Base-by-base conservation (phyloP, 2,888 invertebrate species). In the Heliconius hortense region DNA sequence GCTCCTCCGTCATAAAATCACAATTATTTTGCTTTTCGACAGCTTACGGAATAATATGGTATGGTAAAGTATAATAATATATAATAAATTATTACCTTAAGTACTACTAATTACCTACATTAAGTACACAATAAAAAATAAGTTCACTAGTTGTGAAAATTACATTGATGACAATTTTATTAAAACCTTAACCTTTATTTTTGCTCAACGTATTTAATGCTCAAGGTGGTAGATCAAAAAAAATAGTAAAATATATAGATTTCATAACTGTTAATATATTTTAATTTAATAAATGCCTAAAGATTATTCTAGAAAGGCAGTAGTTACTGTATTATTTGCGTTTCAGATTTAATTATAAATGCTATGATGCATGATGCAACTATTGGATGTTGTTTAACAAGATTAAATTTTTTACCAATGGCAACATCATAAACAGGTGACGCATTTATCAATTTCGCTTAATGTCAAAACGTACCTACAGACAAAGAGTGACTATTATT, bases 401-500 rank as follows among this genome's bases (percentile, higher is more conserved):
- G 76, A 77, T 75, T 74, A 77, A 13, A 35, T 69, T 72, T 74
- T 76, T 74, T 73, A 31, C 66, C 69, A 78, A 76, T 88, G 85
- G 90, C 81, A 90, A 88, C 87, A 84, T 84, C 81, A 79, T 80
- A 86, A 93, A 90, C 93, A 93, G 93, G 90, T 94, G 94, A 94
- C 94, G 94, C 94, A 94, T 93, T 89, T 90, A 90, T 86, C 88
- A 89, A 90, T 90, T 90, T 90, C 84, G 84, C 86, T 88, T 82
- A 84, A 88, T 90, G 91, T 91, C 92, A 92, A 91, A 78, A 91
- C 90, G 86, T 87, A 85, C 73, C 73, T 78, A 73, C 84, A 90
- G 92, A 93, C 93, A 93, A 94, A 94, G 92, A 92, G 88, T 89
- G 88, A 88, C 84, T 89, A 88, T 86, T 83, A 84, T 87, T 91